phyloP scores from a whole-genome alignment of 92 coral and sea anemone genomes.

The Siderastrea siderea region DNA sequence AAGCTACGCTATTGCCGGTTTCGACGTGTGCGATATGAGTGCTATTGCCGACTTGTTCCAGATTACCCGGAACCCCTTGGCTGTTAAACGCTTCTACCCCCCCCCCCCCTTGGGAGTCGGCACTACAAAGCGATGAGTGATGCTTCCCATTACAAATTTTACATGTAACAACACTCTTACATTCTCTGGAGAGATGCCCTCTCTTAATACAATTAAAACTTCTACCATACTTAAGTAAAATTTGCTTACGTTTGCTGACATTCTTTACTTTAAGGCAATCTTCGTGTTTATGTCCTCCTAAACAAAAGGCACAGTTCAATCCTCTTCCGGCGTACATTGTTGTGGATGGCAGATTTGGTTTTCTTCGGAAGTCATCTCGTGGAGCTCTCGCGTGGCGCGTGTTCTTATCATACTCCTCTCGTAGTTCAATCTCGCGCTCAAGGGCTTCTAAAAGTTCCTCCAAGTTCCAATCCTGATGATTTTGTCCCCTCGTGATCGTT shows the following conservation, averaged over 20 bases:
- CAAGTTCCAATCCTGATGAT: slow-evolving; percentile 41
- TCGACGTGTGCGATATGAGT: slow-evolving; percentile 42
- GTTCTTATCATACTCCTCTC: slow-evolving; percentile 23
- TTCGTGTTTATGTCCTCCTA: slow-evolving; percentile 37
- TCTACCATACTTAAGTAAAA: slow-evolving; percentile 40
- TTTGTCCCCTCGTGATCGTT: slow-evolving; percentile 59
- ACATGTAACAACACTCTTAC: background rate
- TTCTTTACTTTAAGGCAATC: slow-evolving; percentile 20
- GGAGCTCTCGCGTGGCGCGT: background rate
- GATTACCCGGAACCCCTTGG: background rate
- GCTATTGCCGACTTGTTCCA: background rate
- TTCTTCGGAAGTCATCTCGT: background rate
- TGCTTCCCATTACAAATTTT: too few species aligned
- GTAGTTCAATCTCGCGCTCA: slow-evolving; percentile 16
- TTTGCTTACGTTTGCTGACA: slow-evolving; percentile 19
- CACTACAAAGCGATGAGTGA: too few species aligned
- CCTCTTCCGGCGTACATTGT: slow-evolving; percentile 18
- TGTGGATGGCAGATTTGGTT: background rate
- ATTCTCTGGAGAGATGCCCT: slow-evolving; percentile 25
- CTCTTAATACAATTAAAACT: slow-evolving; percentile 52
- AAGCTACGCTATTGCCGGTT: slow-evolving; percentile 38
- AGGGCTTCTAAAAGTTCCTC: slow-evolving; percentile 23
- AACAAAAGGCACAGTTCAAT: slow-evolving; percentile 66
- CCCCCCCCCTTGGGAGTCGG: too few species aligned
- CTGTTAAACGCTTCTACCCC: background rate